Evolutionary conservation across 2,113 vertebrate species (phyloP), one percentile per base, ranked within the genome.

Genomic region (Crotophaga sulcirostris): DNA sequence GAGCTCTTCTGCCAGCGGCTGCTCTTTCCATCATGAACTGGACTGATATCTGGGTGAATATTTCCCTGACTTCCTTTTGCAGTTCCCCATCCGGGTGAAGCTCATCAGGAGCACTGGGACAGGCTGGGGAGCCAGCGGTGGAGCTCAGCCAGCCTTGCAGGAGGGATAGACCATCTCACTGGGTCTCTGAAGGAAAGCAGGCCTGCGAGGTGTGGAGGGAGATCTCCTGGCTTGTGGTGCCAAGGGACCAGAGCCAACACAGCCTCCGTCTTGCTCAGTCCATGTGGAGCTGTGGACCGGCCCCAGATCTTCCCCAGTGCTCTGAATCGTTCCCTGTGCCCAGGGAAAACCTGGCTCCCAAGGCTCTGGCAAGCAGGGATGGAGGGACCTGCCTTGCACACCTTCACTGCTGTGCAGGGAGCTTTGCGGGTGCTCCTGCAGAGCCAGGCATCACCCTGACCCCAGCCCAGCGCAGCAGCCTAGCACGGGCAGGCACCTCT

Each of bases 221-320:
- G 55, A 58, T 54, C 67, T 73, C 51, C 13, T 52, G 42, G n/a
- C n/a, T n/a, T n/a, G n/a, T n/a, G n/a, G n/a, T n/a, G 58, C 58
- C n/a, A 13, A 87, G 40, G 78, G 87, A 33, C 31, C 10, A n/a
- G n/a, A 76, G 78, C 47, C 63, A 40, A 24, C 16, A 24, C 26
- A 44, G 13, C 52, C 29, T 54, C 24, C 1, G 2, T 29, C 52
- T 69, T 3, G 0, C 13, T 56, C 64, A 26, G 42, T 15, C 73
- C n/a, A 4, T 3, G 9, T 0, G 4, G 51, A 84, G 51, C 38
- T 7, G 15, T 0, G 2, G 15, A 47, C 38, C 4, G 2, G 20
- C 15, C 82, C 60, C 66, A 42, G 44, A 49, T 23, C 16, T 38
- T 49, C 44, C 29, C 26, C 64, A 40, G 5, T 4, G n/a, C 10